Evolutionary conservation across 2,113 vertebrate species (phyloP), one percentile per base, ranked within the genome.

Genomic region (Mohoua ochrocephala): DNA sequence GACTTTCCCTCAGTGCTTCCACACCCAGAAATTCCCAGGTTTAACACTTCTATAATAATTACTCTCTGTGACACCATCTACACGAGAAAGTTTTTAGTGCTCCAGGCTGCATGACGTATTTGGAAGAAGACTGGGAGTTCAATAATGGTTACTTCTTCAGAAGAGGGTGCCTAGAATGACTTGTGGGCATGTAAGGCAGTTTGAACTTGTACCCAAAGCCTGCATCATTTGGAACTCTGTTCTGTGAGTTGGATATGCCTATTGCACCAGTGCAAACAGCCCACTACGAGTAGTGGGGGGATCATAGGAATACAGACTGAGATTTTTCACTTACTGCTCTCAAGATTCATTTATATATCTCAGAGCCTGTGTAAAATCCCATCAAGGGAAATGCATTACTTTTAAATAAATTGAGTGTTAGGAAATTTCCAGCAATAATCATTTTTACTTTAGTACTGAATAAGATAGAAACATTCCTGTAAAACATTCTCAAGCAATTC

Each of bases 401-500:
- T 56, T 60, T 39, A 79, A 74, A 80, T 49, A 69, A 82, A 83
- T 39, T 31, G 18, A 71, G 61, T 74, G 26, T 78, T 59, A 74
- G 23, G 31, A 94, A 70, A 67, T 89, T 95, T 70, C 37, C 45
- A 91, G 63, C 75, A 94, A 95, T 52, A 75, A 94, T 92, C 6
- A 37, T 83, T 92, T 95, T 96, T 96, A 95, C 49, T 91, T 96
- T 50, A 93, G 26, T 44, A 89, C 31, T 54, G 59, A 97, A 81
- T 88, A 89, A 95, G 60, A 86, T 31, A 86, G 63, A 76, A 83
- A 52, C 2, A 10, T 85, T 96, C 90, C 64, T 94, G 56, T 59
- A 82, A 95, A 92, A 71, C 60, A 42, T 89, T 96, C 79, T 70
- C 76, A 95, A 91, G 56, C 56, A 91, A 74, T 67, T 77, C 11